These are phyloP conservation scores for Pyrocoelia pectoralis DNA, from an alignment of 2,888 invertebrate genomes.

Conservation along the genomic window DNA sequence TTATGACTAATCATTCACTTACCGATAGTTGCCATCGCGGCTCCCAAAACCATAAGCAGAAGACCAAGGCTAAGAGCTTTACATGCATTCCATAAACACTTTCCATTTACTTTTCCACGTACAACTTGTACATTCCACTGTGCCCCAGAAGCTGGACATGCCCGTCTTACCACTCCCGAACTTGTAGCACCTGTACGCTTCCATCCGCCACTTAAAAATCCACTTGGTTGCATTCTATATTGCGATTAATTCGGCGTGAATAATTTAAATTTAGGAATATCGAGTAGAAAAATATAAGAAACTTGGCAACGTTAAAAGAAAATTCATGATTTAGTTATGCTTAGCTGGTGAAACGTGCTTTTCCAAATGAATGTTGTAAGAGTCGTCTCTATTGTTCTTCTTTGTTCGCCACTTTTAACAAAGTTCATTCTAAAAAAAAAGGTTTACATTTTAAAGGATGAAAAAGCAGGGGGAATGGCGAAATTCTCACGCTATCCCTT, in stretches of 20 bases:
- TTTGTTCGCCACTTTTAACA: neutral
- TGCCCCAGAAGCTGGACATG: constrained; percentile 81
- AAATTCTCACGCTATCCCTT: neutral
- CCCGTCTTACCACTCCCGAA: constrained; percentile 66
- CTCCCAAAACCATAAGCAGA: constrained; percentile 86
- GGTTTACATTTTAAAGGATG: neutral
- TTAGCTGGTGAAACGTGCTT: neutral
- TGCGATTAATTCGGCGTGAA: neutral
- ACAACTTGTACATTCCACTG: constrained; percentile 89
- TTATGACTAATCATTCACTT: constrained; percentile 48
- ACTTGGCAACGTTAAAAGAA: neutral
- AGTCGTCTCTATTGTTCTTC: neutral
- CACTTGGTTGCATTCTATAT: constrained; percentile 49
- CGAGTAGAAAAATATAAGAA: neutral
- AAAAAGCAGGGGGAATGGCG: neutral
- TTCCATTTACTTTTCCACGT: constrained; percentile 85
- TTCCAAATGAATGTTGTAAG: neutral
- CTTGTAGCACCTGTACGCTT: constrained; percentile 57
- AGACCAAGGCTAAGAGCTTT: constrained; percentile 89
- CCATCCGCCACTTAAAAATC: constrained; percentile 60
- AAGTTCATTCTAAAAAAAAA: neutral
- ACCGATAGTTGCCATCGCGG: constrained; percentile 94
- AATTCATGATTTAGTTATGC: neutral
- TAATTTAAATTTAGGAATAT: neutral
- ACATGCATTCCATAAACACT: constrained; percentile 94